These are phyloP conservation scores for Cydia amplana DNA, from an alignment of 1,140 invertebrate genomes.

Conservation along the genomic window DNA sequence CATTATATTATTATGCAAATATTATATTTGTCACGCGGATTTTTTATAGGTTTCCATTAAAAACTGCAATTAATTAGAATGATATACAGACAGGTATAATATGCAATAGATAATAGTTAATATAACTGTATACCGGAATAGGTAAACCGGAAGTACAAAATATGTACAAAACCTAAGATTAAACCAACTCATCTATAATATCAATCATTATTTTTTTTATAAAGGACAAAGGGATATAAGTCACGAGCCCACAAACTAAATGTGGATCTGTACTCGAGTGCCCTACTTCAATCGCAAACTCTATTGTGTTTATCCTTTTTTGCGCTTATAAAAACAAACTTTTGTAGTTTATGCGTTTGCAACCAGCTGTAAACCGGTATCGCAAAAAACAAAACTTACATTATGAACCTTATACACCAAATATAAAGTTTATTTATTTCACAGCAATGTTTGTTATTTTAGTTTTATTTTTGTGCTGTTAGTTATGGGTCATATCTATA, in stretches of 20 bases:
- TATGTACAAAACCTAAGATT: background rate
- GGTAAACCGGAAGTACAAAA: background rate
- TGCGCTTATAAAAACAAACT: conserved; percentile 31
- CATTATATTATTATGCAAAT: too few relatives aligned
- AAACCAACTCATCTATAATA: background rate
- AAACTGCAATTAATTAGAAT: too few relatives aligned
- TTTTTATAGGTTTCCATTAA: too few relatives aligned
- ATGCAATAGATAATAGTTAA: too few relatives aligned
- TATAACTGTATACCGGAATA: background rate
- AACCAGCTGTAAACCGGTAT: conserved; percentile 29
- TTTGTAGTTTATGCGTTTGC: conserved; percentile 28
- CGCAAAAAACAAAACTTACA: background rate
- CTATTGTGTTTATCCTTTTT: conserved; percentile 20
- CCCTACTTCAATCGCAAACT: conserved; percentile 26
- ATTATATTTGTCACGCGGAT: too few relatives aligned
- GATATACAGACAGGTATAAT: too few relatives aligned
- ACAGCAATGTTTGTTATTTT: conserved; percentile 6
- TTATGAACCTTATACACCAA: background rate
- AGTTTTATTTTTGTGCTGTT: background rate
- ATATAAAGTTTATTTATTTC: background rate
- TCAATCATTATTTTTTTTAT: background rate
- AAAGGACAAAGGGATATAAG: conserved; percentile 25
- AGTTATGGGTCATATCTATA: conserved; percentile 23
- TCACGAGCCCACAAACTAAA: conserved; percentile 6
- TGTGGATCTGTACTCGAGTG: conserved; percentile 31